Base-by-base conservation (phyloP, 1,140 invertebrate genomes). In the Luehdorfia chinensis region DNA sequence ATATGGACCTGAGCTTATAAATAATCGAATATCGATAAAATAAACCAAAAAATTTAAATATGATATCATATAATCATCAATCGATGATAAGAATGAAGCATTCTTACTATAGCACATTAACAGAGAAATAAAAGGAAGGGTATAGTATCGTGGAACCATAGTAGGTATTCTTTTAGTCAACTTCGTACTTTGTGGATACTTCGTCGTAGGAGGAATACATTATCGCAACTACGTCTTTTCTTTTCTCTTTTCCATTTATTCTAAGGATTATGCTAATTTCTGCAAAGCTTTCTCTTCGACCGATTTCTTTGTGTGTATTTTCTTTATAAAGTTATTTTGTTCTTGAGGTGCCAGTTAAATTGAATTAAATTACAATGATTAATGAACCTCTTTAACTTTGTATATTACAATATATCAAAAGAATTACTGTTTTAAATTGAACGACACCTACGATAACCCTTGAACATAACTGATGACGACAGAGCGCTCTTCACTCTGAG, bases 201-300 rank as follows among this genome's bases (percentile, higher is more conserved):
- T 15, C n/a, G 14, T 43, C 13, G 37, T 43, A 43, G 39, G 39
- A 43, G 39, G 39, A 43, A 43, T 43, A 43, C 25, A 43, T 43
- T 43, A 43, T 43, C 14, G 27, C 23, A 43, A 43, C 28, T 43
- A 43, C 39, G 39, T 43, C 39, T 43, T 43, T 43, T 43, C 39
- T 30, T 30, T 11, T 28, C 27, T 41, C 14, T 25, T 30, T 43
- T 30, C 15, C 27, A 43, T 43, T 43, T 43, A 43, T 43, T 30
- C 39, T 30, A 14, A 43, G 39, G 39, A 43, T 43, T 43, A 43
- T 43, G 39, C 39, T 43, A 43, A 43, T 43, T 43, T 43, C 27
- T 30, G 39, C 13, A 18, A 18, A 43, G 39, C 39, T 43, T 28
- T 43, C 39, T 43, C 25, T 28, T 16, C 23, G 37, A 41, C 37